Evolutionary conservation across 2,113 vertebrate species (phyloP).

Genomic region (Theristicus caerulescens): DNA sequence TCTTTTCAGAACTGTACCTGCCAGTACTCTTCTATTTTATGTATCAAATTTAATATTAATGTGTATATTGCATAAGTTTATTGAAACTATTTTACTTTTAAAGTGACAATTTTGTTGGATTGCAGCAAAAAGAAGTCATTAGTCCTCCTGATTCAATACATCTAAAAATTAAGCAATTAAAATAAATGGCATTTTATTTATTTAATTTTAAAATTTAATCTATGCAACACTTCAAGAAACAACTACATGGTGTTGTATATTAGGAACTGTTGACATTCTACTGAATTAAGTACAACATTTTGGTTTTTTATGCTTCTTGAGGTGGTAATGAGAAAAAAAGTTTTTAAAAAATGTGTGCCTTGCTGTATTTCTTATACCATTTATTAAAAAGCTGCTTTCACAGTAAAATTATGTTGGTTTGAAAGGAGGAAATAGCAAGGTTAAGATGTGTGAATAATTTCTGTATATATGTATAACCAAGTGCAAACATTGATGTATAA

Average conservation of each 20-base stretch:
- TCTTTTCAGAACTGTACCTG: conserved; percentile 60
- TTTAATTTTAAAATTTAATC: conserved; percentile 76
- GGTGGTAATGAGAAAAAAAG: conserved; percentile 76
- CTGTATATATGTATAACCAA: conserved; percentile 92
- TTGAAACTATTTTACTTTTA: conserved; percentile 65
- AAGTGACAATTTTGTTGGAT: conserved; percentile 64
- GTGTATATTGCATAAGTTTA: conserved; percentile 62
- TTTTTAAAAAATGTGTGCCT: conserved; percentile 92
- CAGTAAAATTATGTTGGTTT: conserved; percentile 77
- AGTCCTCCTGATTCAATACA: conserved; percentile 39
- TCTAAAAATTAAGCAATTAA: conserved; percentile 60
- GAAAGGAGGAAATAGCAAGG: conserved; percentile 82
- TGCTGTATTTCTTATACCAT: conserved; percentile 92
- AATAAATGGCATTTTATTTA: conserved; percentile 67
- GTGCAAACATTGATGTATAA: conserved; percentile 85
- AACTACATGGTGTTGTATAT: conserved; percentile 83
- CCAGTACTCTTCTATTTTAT: conserved; percentile 65
- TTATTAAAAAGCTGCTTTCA: conserved; percentile 88
- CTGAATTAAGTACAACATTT: conserved; percentile 78
- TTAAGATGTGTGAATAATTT: conserved; percentile 83
- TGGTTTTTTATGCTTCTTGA: conserved; percentile 80
- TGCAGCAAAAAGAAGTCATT: conserved; percentile 63
- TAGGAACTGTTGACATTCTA: conserved; percentile 76
- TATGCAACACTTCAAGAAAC: conserved; percentile 91
- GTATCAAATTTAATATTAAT: conserved; percentile 66